These are phyloP conservation scores for Turnix velox DNA, from an alignment of 2,113 vertebrate genomes.

Conservation along the genomic window DNA sequence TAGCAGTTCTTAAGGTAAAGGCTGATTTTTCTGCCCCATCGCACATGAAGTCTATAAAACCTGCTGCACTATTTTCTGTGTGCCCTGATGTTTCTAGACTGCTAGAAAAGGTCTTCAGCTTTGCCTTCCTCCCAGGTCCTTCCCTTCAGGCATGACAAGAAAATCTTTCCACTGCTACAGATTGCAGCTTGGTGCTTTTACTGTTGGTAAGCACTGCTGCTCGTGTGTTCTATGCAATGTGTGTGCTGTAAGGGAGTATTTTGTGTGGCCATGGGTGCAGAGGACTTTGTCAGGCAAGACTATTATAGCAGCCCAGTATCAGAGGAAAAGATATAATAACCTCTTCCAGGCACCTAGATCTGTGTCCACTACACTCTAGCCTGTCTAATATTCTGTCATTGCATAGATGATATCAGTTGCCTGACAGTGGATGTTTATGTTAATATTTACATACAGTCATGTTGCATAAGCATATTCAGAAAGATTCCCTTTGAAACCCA, in stretches of 20 bases:
- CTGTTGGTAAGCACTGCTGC: conserved; percentile 75
- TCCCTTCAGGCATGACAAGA: conserved; percentile 76
- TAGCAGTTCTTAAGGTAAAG: neutral
- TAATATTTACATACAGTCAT: conserved; percentile 65
- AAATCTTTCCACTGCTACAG: conserved; percentile 72
- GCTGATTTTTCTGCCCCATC: neutral
- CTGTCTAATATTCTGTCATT: conserved; percentile 36
- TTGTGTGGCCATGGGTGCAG: conserved; percentile 43
- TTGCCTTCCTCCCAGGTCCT: conserved; percentile 72
- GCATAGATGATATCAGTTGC: conserved; percentile 59
- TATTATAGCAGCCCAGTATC: conserved; percentile 47
- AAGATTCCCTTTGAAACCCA: conserved; percentile 71
- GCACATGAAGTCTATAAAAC: conserved; percentile 34
- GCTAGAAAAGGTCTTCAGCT: conserved; percentile 73
- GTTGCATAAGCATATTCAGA: conserved; percentile 77
- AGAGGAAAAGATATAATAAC: conserved; percentile 12
- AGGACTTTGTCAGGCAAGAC: conserved; percentile 72
- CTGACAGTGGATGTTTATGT: conserved; percentile 65
- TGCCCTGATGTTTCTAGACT: conserved; percentile 80
- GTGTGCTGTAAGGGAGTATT: conserved; percentile 71
- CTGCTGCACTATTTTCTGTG: conserved; percentile 58
- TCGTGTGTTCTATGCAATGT: conserved; percentile 77
- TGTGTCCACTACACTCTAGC: conserved; percentile 40
- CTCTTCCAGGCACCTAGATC: conserved; percentile 51
- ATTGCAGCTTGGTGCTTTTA: conserved; percentile 71